These are phyloP conservation scores for Cyanoramphus novaezelandiae DNA, from an alignment of 2,113 vertebrate genomes.

Conservation along the genomic window DNA sequence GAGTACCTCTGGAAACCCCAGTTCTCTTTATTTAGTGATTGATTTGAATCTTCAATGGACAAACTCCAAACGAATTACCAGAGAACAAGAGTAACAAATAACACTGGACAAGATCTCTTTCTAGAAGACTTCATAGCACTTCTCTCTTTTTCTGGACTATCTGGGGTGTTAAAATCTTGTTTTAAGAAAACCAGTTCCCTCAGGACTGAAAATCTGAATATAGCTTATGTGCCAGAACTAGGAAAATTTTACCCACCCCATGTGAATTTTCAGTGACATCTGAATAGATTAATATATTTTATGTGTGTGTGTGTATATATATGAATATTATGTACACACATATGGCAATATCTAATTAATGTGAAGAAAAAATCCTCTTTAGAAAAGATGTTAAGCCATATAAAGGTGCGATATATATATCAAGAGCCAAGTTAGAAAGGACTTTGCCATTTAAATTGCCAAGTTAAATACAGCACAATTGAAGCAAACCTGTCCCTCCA, in stretches of 20 bases:
- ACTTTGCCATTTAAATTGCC: constrained; percentile 60
- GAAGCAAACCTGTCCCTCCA: constrained; percentile 57
- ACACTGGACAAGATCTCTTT: neutral
- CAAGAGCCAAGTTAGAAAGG: constrained; percentile 67
- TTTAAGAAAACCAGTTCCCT: neutral
- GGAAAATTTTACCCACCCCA: neutral
- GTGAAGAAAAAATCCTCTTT: constrained; percentile 35
- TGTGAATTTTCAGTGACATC: neutral
- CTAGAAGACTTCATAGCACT: neutral
- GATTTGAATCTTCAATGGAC: neutral
- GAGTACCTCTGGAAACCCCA: neutral
- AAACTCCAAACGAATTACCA: neutral
- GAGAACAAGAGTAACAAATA: neutral
- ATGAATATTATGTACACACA: neutral
- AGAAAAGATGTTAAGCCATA: constrained; percentile 57
- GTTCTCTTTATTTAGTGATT: neutral
- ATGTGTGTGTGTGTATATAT: neutral
- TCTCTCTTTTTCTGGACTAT: neutral
- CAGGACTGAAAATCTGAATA: neutral
- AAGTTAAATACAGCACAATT: constrained; percentile 70
- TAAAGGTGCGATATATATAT: constrained; percentile 61
- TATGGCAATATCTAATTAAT: constrained; percentile 63
- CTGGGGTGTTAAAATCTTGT: neutral
- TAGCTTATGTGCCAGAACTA: neutral
- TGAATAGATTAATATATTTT: neutral